phyloP scores from a whole-genome alignment of 2,113 vertebrate species.

The Sardina pilchardus region DNA sequence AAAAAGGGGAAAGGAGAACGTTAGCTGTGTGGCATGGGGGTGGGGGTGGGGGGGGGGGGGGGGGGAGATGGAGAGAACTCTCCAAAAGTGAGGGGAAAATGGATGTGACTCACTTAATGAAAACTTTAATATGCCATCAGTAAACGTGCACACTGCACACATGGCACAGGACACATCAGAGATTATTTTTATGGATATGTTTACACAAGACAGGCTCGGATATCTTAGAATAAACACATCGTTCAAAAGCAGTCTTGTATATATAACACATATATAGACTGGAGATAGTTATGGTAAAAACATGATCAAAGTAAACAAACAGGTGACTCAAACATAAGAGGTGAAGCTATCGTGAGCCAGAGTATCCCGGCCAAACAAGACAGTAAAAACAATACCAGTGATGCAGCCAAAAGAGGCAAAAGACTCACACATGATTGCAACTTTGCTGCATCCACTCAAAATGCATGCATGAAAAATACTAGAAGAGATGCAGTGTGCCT shows the following conservation, averaged over 20 bases:
- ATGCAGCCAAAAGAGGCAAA: neutral
- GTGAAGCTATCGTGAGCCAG: neutral
- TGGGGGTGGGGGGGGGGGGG: too few species aligned
- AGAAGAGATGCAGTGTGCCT: neutral
- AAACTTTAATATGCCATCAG: neutral
- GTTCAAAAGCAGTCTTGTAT: neutral
- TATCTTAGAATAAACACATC: neutral
- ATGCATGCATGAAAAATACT: neutral
- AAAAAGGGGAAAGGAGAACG: conserved; percentile 33
- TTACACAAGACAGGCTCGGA: neutral
- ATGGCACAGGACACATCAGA: neutral
- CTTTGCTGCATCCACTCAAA: neutral
- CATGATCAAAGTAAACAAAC: too few species aligned
- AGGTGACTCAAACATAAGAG: neutral
- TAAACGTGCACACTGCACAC: neutral
- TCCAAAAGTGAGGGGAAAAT: neutral
- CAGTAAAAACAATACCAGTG: neutral
- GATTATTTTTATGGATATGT: neutral
- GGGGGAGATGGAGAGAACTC: neutral
- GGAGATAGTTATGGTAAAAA: neutral
- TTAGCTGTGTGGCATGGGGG: neutral
- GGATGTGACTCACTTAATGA: neutral
- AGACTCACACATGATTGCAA: neutral
- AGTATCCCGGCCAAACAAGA: neutral
- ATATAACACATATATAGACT: neutral